Percentiles rank a stretch among this genome's conserved stretches.
These are phyloP conservation scores for Mallotus villosus DNA, from an alignment of 2,797 vertebrate species.

Conservation along the genomic window DNA sequence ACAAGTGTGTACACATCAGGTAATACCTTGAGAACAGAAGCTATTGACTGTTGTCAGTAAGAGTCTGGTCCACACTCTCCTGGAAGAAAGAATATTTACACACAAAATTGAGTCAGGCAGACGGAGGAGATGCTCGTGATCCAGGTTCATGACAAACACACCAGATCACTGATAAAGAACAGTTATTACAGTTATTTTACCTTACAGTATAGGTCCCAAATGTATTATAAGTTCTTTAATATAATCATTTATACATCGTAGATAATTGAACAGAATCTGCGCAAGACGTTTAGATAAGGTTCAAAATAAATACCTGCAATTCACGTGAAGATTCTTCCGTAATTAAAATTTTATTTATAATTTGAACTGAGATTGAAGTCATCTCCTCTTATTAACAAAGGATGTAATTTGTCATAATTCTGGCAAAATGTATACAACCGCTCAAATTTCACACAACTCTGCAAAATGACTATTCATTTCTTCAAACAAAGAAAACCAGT, in stretches of 20 bases:
- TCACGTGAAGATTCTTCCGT: conserved; percentile 51
- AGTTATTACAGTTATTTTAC: conserved; percentile 39
- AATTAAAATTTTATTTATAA: conserved; percentile 33
- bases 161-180: conserved; percentile 30
- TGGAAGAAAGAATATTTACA: conserved; percentile 62
- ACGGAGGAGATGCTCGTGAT: conserved; percentile 28
- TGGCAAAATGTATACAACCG: conserved; percentile 39
- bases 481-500: conserved; percentile 36
- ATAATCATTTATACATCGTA: conserved; percentile 45
- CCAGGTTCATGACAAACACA: neutral
- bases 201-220: conserved; percentile 52
- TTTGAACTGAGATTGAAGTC: conserved; percentile 55
- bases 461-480: conserved; percentile 33
- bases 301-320: conserved; percentile 75
- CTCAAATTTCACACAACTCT: conserved; percentile 59
- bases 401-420: conserved; percentile 41
- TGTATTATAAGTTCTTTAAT: conserved; percentile 45
- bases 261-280: conserved; percentile 55
- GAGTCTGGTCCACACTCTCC: conserved; percentile 44
- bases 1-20: conserved; percentile 1
- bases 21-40: conserved; percentile 31
- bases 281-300: conserved; percentile 52
- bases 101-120: conserved; percentile 58
- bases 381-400: conserved; percentile 44
- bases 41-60: conserved; percentile 18